Evolutionary conservation across 2,113 vertebrate species (phyloP).

Genomic region (Dicentrarchus labrax): DNA sequence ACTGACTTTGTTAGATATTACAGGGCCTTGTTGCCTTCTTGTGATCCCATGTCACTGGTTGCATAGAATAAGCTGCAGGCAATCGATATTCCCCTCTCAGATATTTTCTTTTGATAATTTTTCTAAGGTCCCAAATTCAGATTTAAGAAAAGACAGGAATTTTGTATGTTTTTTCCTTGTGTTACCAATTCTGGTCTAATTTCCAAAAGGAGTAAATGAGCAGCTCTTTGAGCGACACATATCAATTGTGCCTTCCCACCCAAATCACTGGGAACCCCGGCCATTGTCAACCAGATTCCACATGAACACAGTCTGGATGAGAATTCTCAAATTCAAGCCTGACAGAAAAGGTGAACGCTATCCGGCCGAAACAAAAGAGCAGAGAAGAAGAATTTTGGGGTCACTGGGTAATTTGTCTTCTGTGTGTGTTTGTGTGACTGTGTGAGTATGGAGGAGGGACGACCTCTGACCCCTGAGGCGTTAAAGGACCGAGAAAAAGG

Average conservation of each 20-base stretch:
- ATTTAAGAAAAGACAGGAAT: too few relatives aligned
- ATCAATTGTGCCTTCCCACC: slow-evolving; percentile 7
- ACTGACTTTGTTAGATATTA: too few relatives aligned
- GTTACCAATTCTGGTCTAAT: too few relatives aligned
- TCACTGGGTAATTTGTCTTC: slow-evolving; percentile 83
- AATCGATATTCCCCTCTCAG: too few relatives aligned
- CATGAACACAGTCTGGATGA: slow-evolving; percentile 55
- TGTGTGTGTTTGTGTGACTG: slow-evolving; percentile 70
- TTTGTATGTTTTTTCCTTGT: too few relatives aligned
- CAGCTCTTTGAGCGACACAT: slow-evolving; percentile 6
- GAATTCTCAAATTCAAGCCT: slow-evolving; percentile 55
- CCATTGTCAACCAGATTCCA: slow-evolving; percentile 61
- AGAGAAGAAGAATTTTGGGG: slow-evolving; percentile 78
- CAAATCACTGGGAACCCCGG: not conserved
- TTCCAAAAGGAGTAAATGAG: too few relatives aligned
- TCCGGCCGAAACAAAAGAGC: slow-evolving; percentile 69
- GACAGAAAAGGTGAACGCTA: slow-evolving; percentile 74
- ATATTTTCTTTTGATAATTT: too few relatives aligned
- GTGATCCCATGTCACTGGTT: too few relatives aligned
- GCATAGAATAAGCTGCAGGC: too few relatives aligned
- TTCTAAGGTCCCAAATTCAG: too few relatives aligned
- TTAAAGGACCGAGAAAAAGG: slow-evolving; percentile 70
- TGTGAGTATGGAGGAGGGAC: slow-evolving; percentile 76
- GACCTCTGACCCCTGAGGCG: slow-evolving; percentile 77
- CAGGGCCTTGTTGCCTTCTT: too few relatives aligned